phyloP scores from a whole-genome alignment of 2,797 vertebrate genomes.

The Xiphorhynchus erythropygius region DNA sequence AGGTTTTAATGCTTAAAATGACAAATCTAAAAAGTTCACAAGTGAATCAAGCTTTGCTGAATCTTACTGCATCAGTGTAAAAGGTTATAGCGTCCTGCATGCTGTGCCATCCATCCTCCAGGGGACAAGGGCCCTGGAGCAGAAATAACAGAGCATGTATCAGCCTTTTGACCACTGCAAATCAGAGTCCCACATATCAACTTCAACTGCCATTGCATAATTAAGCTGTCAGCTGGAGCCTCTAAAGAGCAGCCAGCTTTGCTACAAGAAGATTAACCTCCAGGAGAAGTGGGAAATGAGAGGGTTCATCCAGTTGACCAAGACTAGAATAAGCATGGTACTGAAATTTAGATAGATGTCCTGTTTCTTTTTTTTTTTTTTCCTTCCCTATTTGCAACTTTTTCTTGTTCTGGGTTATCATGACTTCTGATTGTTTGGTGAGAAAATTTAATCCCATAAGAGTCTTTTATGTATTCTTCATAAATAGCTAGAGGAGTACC shows the following conservation, averaged over 20 bases:
- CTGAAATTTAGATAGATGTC: not conserved
- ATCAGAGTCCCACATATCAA: not conserved
- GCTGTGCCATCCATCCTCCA: not conserved
- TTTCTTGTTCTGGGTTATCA: not conserved
- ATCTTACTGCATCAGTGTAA: not conserved
- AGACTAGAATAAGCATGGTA: not conserved
- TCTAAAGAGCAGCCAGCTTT: not conserved
- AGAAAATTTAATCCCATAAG: not conserved
- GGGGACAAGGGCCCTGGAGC: not conserved
- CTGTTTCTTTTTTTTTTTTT: not conserved
- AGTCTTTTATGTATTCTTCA: not conserved
- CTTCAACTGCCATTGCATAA: not conserved
- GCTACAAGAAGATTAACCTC: not conserved
- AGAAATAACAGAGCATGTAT: not conserved
- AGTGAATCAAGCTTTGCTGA: not conserved
- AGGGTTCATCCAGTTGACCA: not conserved
- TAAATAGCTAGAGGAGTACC: not conserved
- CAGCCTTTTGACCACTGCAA: not conserved
- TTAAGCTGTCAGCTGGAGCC: not conserved
- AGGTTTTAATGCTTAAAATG: not conserved
- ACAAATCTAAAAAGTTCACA: not conserved
- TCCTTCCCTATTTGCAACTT: not conserved
- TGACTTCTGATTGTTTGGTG: not conserved
- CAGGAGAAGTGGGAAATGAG: not conserved
- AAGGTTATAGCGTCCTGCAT: not conserved